These are phyloP conservation scores for Myotis pilosus DNA, from an alignment of 2,797 vertebrate species.

Conservation along the genomic window DNA sequence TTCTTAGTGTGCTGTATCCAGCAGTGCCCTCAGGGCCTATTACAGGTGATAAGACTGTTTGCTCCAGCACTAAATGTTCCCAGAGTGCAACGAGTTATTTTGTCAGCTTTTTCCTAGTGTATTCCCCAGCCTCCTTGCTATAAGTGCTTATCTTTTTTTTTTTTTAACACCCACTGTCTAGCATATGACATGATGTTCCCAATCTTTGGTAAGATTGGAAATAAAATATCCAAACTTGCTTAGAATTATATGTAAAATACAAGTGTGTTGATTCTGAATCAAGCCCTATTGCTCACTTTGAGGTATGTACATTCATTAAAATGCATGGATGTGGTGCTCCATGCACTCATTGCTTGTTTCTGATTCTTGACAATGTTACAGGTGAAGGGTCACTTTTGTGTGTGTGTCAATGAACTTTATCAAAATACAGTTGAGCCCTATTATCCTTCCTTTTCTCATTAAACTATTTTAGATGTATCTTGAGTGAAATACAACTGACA, in stretches of 20 bases:
- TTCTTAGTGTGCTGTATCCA: slow-evolving; percentile 35
- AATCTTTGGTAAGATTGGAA: slow-evolving; percentile 8
- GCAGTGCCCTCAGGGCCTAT: background rate
- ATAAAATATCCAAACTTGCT: slow-evolving; percentile 9
- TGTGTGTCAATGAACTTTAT: background rate
- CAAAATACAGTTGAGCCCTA: background rate
- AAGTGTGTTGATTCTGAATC: background rate
- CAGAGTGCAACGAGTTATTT: slow-evolving; percentile 15
- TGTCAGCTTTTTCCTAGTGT: slow-evolving; percentile 15
- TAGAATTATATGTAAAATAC: slow-evolving; percentile 47
- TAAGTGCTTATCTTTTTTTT: slow-evolving; percentile 27
- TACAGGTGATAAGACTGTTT: slow-evolving; percentile 41
- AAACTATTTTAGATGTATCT: background rate
- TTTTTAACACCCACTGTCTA: slow-evolving; percentile 6
- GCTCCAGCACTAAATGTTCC: background rate
- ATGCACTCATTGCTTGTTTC: background rate
- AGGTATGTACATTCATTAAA: slow-evolving; percentile 6
- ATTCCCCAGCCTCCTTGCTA: background rate
- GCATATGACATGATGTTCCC: background rate
- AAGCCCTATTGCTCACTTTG: background rate
- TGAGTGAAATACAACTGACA: background rate
- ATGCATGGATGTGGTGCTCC: background rate
- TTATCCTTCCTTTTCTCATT: background rate
- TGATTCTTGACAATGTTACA: background rate
- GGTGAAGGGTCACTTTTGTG: background rate